These are phyloP conservation scores for Crotalus adamanteus DNA, from an alignment of 2,797 vertebrate genomes.

Conservation along the genomic window DNA sequence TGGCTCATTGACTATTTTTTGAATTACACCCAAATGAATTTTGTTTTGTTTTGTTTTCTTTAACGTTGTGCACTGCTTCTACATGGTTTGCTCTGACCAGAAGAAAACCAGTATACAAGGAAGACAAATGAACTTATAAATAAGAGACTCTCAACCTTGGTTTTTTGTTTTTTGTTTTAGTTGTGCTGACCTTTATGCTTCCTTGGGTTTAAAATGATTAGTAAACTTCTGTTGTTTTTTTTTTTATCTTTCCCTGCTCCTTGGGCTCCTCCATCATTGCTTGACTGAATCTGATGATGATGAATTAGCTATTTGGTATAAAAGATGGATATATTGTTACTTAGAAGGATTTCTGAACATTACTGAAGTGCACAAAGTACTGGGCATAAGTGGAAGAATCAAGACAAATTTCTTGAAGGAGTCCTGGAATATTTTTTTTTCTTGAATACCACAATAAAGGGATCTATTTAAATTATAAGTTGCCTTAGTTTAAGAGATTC, in stretches of 20 bases:
- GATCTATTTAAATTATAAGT: background rate
- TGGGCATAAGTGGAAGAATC: slow-evolving; percentile 6
- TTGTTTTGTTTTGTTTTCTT: background rate
- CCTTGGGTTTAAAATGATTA: slow-evolving; percentile 10
- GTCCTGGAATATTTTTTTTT: background rate
- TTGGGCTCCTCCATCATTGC: slow-evolving; percentile 17
- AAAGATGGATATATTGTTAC: slow-evolving; percentile 15
- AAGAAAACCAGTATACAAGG: background rate
- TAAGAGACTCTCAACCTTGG: background rate
- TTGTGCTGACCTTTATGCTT: slow-evolving; percentile 4
- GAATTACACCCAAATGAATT: background rate
- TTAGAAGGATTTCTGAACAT: slow-evolving; percentile 13
- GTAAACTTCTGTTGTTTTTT: background rate
- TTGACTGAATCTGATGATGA: slow-evolving; percentile 30
- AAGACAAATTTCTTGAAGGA: slow-evolving; percentile 30
- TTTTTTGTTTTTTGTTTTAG: background rate
- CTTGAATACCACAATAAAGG: background rate
- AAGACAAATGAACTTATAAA: background rate
- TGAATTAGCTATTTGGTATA: slow-evolving; percentile 30
- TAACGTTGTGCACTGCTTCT: background rate
- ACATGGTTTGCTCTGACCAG: background rate
- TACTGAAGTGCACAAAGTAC: slow-evolving; percentile 4
- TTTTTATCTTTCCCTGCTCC: background rate
- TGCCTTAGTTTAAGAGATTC: background rate
- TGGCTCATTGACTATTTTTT: background rate